Base-by-base conservation (phyloP, 2,797 vertebrate species). In the Halcyon leucocephala region DNA sequence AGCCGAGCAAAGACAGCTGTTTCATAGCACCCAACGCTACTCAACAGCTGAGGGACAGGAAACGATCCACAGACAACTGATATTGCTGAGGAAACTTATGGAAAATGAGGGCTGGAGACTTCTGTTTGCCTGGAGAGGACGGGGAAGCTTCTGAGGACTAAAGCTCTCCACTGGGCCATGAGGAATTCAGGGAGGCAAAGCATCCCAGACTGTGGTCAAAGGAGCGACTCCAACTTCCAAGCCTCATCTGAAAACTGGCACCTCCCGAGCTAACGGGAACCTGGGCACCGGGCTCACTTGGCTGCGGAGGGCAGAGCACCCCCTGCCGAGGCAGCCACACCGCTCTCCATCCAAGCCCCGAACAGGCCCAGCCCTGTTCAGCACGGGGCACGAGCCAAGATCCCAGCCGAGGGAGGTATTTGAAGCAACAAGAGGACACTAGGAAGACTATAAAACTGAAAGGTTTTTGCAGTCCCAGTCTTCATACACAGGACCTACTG, bases 31-130 rank as follows among this genome's bases (percentile, higher is more conserved):
- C 94, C 92, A 95, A 78, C 7, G 0, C 67, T 51, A 48, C 64
- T 61, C 64, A 96, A 66, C 90, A 94, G 93, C 92, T 96, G 93
- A 95, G 52, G 72, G 66, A 86, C 83, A 96, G 90, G 93, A 96
- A 95, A 89, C 0, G 2, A 93, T 65, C 57, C 7, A 6, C 33
- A 7, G 74, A 86, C 82, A 97, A 95, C 86, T 93, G 92, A 95
- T 86, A 95, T 14, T 70, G 42, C 82, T 39, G 73, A 73, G 70
- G 73, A 96, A 93, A 79, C 37, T 31, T 41, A 93, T 84, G 90
- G 88, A 94, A 92, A 95, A 94, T 6, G 42, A 92, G 42, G 82
- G 42, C 92, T 79, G 86, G 55, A 83, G 46, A 46, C 19, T 72
- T 65, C 77, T 60, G 19, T 67, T 73, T 84, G 92, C 81, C 81